Evolutionary conservation across 2,113 vertebrate species (phyloP), one percentile per base, ranked within the genome.

Genomic region (Craseonycteris thonglongyai): DNA sequence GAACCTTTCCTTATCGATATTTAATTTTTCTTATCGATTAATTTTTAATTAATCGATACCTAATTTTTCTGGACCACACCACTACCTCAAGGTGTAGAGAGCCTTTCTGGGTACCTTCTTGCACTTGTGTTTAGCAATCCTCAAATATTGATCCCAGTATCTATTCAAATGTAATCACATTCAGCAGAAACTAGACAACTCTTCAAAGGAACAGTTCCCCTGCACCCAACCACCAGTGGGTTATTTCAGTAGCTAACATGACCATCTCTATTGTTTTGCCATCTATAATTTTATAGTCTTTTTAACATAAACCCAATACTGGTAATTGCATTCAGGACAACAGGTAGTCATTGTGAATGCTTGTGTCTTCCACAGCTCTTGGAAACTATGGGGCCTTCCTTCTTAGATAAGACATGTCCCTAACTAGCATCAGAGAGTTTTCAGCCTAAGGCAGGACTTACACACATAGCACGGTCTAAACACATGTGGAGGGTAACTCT

Each of bases 1-100:
- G 84, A 97, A 96, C 79, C 58, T n/a, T 91, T n/a, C 28, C 71
- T 88, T 71, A 90, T 63, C 28, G 45, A 69, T 9, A 40, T 22
- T n/a, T n/a, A n/a, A n/a, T n/a, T n/a, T n/a, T n/a, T n/a, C n/a
- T n/a, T n/a, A n/a, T n/a, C n/a, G n/a, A n/a, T n/a, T n/a, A n/a
- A n/a, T n/a, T n/a, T n/a, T n/a, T n/a, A n/a, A n/a, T n/a, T n/a
- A n/a, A 90, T 61, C 30, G 45, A 69, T 9, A 38, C 24, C 49
- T 61, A n/a, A 58, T 10, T 90, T 97, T 93, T 54, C 6, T 16
- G 33, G 74, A 45, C 22, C 88, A 40, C 7, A 10, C 22, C 68
- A 79, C 1, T 54, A 26, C 40, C 72, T 91, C 47, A 47, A 72
- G 79, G 13, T 42, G 16, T 51, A 28, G 49, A 86, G 14, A 35